phyloP scores from a whole-genome alignment of 92 coral and sea anemone genomes.

The Nematostella vectensis region DNA sequence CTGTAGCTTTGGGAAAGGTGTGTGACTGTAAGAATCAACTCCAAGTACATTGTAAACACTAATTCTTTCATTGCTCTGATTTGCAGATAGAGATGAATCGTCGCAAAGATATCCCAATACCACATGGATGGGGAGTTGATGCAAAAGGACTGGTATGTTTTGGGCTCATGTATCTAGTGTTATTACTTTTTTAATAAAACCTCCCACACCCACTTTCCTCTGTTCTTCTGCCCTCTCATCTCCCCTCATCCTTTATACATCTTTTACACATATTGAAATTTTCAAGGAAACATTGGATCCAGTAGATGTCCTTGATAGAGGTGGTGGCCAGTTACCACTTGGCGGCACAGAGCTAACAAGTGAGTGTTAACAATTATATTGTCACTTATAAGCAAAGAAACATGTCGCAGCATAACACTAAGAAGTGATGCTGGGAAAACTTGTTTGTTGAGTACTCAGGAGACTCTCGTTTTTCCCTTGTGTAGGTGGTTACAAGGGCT shows the following conservation, averaged over 20 bases:
- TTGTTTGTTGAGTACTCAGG: too few relatives aligned
- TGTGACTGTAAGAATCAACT: not conserved
- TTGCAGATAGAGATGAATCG: conserved; percentile 82
- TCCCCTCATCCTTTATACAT: not conserved
- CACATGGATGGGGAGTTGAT: conserved; percentile 90
- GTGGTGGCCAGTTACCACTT: conserved; percentile 90
- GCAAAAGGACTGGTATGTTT: conserved; percentile 69
- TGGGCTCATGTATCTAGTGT: not conserved
- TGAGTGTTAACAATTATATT: too few relatives aligned
- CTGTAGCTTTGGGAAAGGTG: conserved; percentile 93
- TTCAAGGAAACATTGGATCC: conserved; percentile 73
- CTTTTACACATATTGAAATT: too few relatives aligned
- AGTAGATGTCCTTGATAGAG: conserved; percentile 44
- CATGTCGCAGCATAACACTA: too few relatives aligned
- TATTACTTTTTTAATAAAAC: not conserved
- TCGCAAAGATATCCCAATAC: conserved; percentile 66
- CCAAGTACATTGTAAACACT: not conserved
- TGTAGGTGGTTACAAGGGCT: conserved; percentile 99
- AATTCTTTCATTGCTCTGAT: not conserved
- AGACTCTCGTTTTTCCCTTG: too few relatives aligned
- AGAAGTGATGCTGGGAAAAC: too few relatives aligned
- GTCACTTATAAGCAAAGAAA: too few relatives aligned
- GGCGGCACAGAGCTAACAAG: conserved; percentile 92
- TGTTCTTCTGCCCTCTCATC: too few relatives aligned
- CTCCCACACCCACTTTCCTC: too few relatives aligned